Evolutionary conservation across 2,113 vertebrate species (phyloP), one percentile per base, ranked within the genome.

Genomic region (Acanthisitta chloris): DNA sequence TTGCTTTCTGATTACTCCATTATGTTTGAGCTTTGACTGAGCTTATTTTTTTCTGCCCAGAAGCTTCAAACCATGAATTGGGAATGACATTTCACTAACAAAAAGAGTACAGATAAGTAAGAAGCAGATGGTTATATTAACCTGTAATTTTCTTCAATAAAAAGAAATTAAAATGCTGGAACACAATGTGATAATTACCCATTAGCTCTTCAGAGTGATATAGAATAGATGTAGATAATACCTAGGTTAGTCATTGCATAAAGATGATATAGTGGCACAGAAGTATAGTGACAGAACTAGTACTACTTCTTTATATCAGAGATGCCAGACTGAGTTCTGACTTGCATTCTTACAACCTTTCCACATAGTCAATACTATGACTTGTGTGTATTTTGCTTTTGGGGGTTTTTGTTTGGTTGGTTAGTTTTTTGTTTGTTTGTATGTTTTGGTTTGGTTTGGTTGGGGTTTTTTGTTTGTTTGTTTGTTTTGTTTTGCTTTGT

Each of bases 1-100:
- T 91, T 84, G 12, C 61, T 82, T 94, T 76, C 72, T 76, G 77
- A 81, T 94, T 94, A 79, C 17, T 89, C 69, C 92, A 89, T 88
- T 95, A 92, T 61, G 70, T 72, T 76, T 94, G 62, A 89, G 61
- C 52, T 94, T 95, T 79, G 59, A 45, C 36, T 88, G 40, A 83
- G 38, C 3, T 46, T 9, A 36, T 54, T 54, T 88, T 81, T 81
- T 71, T 36, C 51, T 55, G 6, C 28, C 13, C 18, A 71, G 67
- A 83, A 94, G 38, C 76, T 57, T 90, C 77, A 81, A 84, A 55
- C 29, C 12, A n/a, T 64, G 36, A 84, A 57, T 59, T 91, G n/a
- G 5, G 38, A 93, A 64, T 64, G 36, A 79, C 45, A 74, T 92
- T 92, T 86, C 25, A 33, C 77, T 21, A 28, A 65, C 65, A 71